phyloP scores from a whole-genome alignment of 2,113 vertebrate genomes.

The Fulica atra region DNA sequence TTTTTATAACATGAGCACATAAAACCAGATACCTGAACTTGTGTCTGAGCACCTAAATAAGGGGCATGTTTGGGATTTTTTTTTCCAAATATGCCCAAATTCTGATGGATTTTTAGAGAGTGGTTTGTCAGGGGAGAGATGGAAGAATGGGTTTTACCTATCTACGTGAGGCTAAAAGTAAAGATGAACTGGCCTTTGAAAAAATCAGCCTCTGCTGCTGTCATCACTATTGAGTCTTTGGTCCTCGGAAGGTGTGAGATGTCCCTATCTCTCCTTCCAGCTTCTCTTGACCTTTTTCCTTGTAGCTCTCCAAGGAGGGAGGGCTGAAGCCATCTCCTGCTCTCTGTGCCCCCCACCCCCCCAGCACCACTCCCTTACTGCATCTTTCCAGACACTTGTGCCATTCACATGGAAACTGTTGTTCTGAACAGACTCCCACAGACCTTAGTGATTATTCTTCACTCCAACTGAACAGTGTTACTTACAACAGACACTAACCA shows the following conservation, averaged over 20 bases:
- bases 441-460: background rate
- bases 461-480: background rate
- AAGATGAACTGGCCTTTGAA: background rate
- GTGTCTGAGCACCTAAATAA: background rate
- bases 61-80: background rate
- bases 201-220: background rate
- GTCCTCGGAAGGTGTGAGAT: background rate
- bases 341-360: background rate
- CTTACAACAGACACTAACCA: background rate
- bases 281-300: background rate
- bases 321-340: background rate
- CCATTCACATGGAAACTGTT: background rate
- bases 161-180: background rate
- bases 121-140: background rate
- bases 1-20: background rate
- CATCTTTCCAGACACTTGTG: background rate
- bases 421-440: background rate
- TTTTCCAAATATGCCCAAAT: background rate
- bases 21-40: background rate
- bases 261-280: background rate
- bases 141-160: background rate
- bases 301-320: background rate
- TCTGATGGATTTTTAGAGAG: background rate
- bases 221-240: rapidly evolving
- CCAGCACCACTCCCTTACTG: background rate